A percentile compares a stretch with the other conserved stretches of the same genome.
Evolutionary conservation across 1,140 invertebrate genomes (phyloP).

Genomic region (Pseudomyrmex gracilis): DNA sequence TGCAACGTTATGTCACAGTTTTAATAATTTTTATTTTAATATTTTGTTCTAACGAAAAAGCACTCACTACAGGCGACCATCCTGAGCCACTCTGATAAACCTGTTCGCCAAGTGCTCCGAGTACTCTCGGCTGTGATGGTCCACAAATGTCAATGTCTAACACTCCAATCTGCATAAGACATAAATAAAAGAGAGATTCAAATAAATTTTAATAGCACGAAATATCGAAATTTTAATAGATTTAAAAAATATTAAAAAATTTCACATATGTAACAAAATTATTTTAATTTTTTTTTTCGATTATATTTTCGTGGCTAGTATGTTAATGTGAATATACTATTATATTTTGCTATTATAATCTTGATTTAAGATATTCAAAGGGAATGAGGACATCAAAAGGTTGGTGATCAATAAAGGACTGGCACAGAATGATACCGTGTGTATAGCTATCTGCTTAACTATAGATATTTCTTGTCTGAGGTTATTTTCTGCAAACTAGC

Average conservation of each 20-base stretch:
- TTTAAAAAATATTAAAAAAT: constrained; percentile 17
- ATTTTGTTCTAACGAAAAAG: constrained; percentile 65
- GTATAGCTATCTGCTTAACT: constrained; percentile 69
- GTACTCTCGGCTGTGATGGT: constrained; percentile 91
- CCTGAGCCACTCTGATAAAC: constrained; percentile 98
- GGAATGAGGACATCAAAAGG: constrained; percentile 4
- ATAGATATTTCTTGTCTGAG: constrained; percentile 56
- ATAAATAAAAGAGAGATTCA: constrained; percentile 19
- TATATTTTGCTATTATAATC: too few relatives aligned
- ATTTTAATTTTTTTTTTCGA: too few relatives aligned
- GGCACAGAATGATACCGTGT: constrained; percentile 79
- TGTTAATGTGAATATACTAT: background rate
- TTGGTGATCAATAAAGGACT: constrained; percentile 80
- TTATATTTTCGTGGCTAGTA: background rate
- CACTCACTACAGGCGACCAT: constrained; percentile 96
- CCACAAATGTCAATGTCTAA: constrained; percentile 98
- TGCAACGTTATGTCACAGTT: background rate
- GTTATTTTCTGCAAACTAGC: constrained; percentile 50
- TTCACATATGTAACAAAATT: background rate
- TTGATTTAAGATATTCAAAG: background rate
- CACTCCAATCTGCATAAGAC: constrained; percentile 90
- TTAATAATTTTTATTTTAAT: background rate
- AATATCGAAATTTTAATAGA: background rate
- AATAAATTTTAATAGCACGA: too few relatives aligned
- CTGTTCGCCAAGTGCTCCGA: constrained; percentile 90